These are phyloP conservation scores for Eidolon dupreanum DNA, from an alignment of 2,797 vertebrate genomes.

Conservation along the genomic window DNA sequence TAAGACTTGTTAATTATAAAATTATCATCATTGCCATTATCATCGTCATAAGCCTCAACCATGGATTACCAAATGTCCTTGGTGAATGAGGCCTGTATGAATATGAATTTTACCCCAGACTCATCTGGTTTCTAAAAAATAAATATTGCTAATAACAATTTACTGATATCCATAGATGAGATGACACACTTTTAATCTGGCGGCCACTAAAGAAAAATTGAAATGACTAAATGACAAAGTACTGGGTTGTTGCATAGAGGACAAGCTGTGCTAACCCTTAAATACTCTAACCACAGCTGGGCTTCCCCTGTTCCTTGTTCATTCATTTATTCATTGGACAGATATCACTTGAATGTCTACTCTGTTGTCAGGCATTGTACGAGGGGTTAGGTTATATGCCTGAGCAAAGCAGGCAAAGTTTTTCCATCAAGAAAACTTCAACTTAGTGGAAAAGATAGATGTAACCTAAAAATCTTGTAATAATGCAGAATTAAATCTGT, in stretches of 20 bases:
- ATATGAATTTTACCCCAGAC: background rate
- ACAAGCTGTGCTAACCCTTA: background rate
- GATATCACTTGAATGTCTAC: background rate
- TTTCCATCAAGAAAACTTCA: background rate
- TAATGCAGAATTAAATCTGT: background rate
- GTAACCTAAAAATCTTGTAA: background rate
- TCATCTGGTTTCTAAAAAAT: slow-evolving; percentile 19
- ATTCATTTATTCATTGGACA: background rate
- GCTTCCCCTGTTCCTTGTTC: background rate
- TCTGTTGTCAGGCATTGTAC: background rate
- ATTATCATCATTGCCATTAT: background rate
- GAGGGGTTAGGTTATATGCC: background rate
- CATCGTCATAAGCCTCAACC: background rate
- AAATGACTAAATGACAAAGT: background rate
- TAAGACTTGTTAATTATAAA: background rate
- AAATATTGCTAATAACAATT: background rate
- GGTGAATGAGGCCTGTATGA: background rate
- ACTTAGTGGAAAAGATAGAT: background rate
- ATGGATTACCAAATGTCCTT: background rate
- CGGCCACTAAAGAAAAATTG: background rate
- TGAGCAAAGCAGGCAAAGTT: background rate
- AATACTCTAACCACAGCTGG: background rate
- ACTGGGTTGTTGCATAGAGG: background rate
- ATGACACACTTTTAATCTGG: background rate
- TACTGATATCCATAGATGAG: background rate